Evolutionary conservation across 2,113 vertebrate species (phyloP).

Genomic region (Stegastes partitus): DNA sequence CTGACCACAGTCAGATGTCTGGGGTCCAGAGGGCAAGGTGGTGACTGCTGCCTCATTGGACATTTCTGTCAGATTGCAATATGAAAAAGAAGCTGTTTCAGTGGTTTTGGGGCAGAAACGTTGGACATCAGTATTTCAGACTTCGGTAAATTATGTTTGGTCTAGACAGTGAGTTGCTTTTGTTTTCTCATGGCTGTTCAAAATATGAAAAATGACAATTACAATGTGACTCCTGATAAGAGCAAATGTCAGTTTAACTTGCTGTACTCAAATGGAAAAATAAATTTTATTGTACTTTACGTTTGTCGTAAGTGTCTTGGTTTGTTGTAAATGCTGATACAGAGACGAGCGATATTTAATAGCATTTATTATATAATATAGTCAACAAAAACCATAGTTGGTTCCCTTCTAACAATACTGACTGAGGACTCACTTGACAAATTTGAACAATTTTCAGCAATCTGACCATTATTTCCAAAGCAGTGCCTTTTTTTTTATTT

Average conservation of each 20-base stretch:
- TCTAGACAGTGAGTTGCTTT: neutral
- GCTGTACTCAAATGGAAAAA: slow-evolving; percentile 21
- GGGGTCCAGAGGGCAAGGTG: slow-evolving; percentile 94
- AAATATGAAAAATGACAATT: slow-evolving; percentile 2
- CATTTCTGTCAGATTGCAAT: neutral
- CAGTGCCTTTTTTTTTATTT: too few relatives aligned
- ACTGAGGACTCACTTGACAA: too few relatives aligned
- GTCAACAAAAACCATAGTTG: too few relatives aligned
- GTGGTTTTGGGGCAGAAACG: neutral
- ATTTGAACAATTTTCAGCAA: too few relatives aligned
- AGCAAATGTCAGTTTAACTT: neutral
- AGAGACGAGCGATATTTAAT: neutral
- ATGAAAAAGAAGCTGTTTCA: neutral
- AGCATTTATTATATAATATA: neutral
- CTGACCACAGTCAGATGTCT: slow-evolving; percentile 93
- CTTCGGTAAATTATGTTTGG: slow-evolving; percentile 7
- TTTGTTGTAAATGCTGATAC: slow-evolving; percentile 5
- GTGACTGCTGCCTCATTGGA: slow-evolving; percentile 75
- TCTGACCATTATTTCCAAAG: too few relatives aligned
- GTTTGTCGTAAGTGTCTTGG: neutral
- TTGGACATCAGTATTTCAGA: neutral
- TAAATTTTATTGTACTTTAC: slow-evolving; percentile 45
- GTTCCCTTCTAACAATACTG: too few relatives aligned
- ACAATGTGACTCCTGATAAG: neutral
- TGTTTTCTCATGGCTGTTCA: slow-evolving; percentile 4